A percentile compares a stretch with the other conserved stretches of the same genome.
Evolutionary conservation across 2,113 vertebrate species (phyloP).

Genomic region (Holacanthus passer): DNA sequence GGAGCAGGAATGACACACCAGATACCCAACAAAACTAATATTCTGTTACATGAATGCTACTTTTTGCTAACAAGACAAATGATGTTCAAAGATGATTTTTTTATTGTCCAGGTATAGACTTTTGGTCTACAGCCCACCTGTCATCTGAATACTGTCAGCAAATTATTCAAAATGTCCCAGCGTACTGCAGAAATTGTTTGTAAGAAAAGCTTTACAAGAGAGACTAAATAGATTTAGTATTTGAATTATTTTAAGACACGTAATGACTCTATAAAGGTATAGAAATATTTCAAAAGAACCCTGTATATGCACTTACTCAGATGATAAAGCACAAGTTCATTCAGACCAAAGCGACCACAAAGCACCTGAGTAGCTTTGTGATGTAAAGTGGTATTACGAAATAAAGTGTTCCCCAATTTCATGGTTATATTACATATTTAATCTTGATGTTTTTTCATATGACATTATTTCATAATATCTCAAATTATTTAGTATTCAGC

Average conservation of each 20-base stretch:
- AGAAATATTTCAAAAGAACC: neutral
- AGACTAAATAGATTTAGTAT: neutral
- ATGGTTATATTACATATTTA: too few species aligned
- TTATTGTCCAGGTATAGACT: neutral
- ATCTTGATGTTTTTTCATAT: too few species aligned
- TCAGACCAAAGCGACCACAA: neutral
- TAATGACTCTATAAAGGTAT: neutral
- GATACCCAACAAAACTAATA: neutral
- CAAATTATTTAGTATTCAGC: too few species aligned
- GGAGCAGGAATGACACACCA: neutral
- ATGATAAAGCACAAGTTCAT: neutral
- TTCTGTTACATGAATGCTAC: neutral
- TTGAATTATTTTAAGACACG: neutral
- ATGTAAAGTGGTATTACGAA: too few species aligned
- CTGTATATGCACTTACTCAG: neutral
- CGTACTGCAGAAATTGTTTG: neutral
- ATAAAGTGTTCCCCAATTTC: too few species aligned
- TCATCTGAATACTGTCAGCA: neutral
- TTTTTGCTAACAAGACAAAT: neutral
- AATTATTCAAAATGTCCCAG: too few species aligned
- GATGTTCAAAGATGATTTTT: neutral
- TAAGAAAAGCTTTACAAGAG: too few species aligned
- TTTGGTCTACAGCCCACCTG: neutral
- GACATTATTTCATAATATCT: too few species aligned
- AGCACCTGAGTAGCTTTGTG: too few species aligned